Base-by-base conservation (phyloP, 2,797 vertebrate genomes). In the Pelobates cultripes region DNA sequence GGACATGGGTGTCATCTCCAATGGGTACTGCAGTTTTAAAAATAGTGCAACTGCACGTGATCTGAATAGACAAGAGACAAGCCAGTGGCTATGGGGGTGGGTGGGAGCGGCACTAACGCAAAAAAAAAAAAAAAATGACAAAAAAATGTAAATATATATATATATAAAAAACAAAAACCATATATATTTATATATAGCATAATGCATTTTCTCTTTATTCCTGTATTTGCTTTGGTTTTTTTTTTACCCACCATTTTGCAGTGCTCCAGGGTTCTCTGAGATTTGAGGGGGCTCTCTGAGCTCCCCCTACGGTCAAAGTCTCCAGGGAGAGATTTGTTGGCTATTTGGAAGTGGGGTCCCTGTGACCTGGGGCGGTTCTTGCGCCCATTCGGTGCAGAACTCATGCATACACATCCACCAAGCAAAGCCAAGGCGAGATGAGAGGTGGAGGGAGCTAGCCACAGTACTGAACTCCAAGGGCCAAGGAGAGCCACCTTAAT, bases 311-410 rank as follows among this genome's bases (percentile, higher is more conserved):
- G 95, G 79, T 97, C 93, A 81, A 92, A 81, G 85, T 96, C 96
- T 90, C 94, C 86, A 86, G 87, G 90, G 90, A 89, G 95, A 91
- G 90, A 90, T 92, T 92, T 95, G 89, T 91, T 95, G 93, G 94
- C 93, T 92, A 96, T 95, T 91, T 95, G 96, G 91, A 97, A 96
- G 94, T 97, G 93, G 90, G 95, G 95, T 93, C 95, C 95, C 88
- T 94, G 89, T 84, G 96, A 93, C 93, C 91, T 93, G 95, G 96
- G 97, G 96, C 96, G 97, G 94, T 96, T 97, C 90, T 96, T 97
- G 96, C 96, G 96, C 97, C 97, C 96, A 93, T 96, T 96, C 96
- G 95, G 92, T 96, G 96, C 97, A 94, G 97, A 94, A 97, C 95
- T 98, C 97, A 99, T 99, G 96, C 97, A 97, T 94, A 95, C 96